These are phyloP conservation scores for Acrocephalus arundinaceus DNA, from an alignment of 2,113 vertebrate species.

Conservation along the genomic window DNA sequence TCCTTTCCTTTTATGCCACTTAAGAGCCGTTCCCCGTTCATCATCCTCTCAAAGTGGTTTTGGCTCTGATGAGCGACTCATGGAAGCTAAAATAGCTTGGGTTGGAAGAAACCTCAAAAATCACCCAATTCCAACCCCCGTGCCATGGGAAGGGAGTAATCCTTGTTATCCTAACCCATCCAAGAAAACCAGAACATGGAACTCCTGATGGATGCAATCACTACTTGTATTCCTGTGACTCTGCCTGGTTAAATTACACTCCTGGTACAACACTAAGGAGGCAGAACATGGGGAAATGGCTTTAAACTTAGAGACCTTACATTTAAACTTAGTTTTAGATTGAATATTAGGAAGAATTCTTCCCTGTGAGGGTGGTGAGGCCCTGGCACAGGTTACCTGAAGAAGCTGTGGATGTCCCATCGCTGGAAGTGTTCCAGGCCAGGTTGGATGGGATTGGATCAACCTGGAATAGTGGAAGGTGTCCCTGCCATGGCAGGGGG, in stretches of 20 bases:
- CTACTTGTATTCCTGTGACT: background rate
- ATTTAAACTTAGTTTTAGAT: background rate
- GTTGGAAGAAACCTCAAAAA: background rate
- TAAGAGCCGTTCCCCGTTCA: background rate
- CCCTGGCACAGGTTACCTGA: accelerated
- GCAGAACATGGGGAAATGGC: background rate
- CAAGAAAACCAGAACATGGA: background rate
- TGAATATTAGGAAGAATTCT: background rate
- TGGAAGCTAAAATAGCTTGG: background rate
- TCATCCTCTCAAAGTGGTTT: background rate
- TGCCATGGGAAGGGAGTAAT: background rate
- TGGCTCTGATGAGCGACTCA: background rate
- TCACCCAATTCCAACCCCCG: background rate
- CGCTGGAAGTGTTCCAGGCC: background rate
- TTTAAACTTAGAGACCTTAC: background rate
- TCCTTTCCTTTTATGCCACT: background rate
- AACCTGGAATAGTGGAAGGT: background rate
- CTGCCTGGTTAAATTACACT: background rate
- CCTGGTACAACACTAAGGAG: background rate
- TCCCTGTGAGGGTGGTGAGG: background rate
- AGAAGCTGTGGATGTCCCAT: background rate
- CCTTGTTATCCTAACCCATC: accelerated
- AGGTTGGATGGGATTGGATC: background rate
- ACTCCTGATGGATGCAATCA: background rate
- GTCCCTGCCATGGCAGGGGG: background rate